Evolutionary conservation across 2,888 invertebrate species (phyloP).

Genomic region (Ashinkailepas kermadecensis): DNA sequence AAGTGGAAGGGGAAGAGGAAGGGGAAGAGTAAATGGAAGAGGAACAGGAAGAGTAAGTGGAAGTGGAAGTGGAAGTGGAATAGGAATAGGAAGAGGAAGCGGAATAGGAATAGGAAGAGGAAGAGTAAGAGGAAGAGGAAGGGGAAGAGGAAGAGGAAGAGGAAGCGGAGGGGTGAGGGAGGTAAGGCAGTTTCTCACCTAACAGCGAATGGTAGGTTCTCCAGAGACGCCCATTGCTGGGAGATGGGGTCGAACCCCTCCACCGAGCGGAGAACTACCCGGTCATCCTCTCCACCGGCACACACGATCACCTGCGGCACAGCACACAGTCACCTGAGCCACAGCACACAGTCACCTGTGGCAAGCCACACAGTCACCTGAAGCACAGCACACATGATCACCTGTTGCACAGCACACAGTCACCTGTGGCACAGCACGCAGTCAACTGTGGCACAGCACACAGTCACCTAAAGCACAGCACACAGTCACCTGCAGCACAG

Average conservation of each 20-base stretch:
- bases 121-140: conserved; percentile 8
- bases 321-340: no score
- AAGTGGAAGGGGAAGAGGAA: not conserved
- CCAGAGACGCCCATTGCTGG: conserved; percentile 44
- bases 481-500: no score
- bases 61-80: no score
- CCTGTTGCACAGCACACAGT: no score
- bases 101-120: conserved; percentile 20
- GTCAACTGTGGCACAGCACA: not conserved
- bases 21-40: no score
- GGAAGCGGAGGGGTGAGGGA: not conserved
- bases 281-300: conserved; percentile 49
- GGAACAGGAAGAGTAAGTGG: no score
- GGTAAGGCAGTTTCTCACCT: conserved; percentile 35
- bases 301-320: conserved; percentile 44
- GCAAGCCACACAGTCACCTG: no score
- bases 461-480: no score
- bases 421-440: no score
- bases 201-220: conserved; percentile 48
- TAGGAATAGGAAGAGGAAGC: not conserved
- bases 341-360: no score
- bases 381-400: no score
- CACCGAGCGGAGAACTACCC: conserved; percentile 47
- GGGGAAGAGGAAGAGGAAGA: not conserved
- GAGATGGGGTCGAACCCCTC: conserved; percentile 46